phyloP scores from a whole-genome alignment of 2,113 vertebrate species.

The Planiliza haematocheilus region DNA sequence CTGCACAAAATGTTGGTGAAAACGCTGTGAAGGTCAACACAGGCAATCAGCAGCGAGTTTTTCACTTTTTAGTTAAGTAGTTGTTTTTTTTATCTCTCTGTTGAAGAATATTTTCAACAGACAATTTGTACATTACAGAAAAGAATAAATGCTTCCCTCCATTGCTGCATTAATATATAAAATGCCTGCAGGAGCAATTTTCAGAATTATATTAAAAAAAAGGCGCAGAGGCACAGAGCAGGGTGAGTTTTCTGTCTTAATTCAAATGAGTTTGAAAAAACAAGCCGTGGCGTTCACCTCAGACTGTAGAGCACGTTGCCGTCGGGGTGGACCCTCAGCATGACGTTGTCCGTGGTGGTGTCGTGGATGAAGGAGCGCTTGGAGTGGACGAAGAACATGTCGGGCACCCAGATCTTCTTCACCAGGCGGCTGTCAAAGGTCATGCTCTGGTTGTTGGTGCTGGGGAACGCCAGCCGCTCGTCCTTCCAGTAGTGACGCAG shows the following conservation, averaged over 20 bases:
- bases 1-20: neutral
- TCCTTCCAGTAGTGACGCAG: constrained; percentile 98
- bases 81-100: too few relatives aligned
- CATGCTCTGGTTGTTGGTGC: constrained; percentile 98
- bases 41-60: neutral
- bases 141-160: too few relatives aligned
- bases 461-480: constrained; percentile 92
- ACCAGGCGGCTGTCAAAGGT: constrained; percentile 96
- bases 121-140: neutral
- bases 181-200: neutral
- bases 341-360: constrained; percentile 97
- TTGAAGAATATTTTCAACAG: too few relatives aligned
- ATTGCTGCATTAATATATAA: neutral
- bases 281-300: constrained; percentile 83
- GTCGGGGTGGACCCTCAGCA: constrained; percentile 95
- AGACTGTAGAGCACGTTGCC: constrained; percentile 98
- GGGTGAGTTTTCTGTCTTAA: neutral
- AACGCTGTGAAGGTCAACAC: constrained; percentile 1
- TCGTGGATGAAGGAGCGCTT: constrained; percentile 98
- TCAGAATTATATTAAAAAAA: neutral
- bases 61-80: neutral
- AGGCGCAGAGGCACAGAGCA: neutral
- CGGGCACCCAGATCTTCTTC: constrained; percentile 99
- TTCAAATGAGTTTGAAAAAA: neutral
- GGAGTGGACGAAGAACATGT: constrained; percentile 99